Percentiles rank a stretch among this genome's conserved stretches.
phyloP scores from a whole-genome alignment of 2,888 invertebrate genomes.

The Lasioglossum marginatum region DNA sequence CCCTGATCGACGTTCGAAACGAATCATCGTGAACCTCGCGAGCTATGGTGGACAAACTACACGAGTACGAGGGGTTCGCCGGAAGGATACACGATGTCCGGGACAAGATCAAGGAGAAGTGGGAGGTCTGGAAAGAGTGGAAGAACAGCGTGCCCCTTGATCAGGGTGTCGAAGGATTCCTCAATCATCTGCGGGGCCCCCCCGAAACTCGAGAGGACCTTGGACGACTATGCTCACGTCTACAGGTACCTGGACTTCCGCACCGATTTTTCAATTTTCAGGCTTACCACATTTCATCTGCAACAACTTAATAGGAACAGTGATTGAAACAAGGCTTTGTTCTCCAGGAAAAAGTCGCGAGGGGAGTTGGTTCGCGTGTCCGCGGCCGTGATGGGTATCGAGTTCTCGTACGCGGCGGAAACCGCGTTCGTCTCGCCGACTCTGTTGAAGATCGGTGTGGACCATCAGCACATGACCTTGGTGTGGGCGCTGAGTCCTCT shows the following conservation, averaged over 20 bases:
- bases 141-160: slow-evolving; percentile 80
- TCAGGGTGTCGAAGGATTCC: slow-evolving; percentile 78
- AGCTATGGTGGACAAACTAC: slow-evolving; percentile 91
- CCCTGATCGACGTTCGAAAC: neutral
- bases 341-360: slow-evolving; percentile 90
- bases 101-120: slow-evolving; percentile 88
- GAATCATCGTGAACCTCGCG: neutral
- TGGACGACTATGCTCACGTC: slow-evolving; percentile 88
- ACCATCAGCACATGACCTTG: slow-evolving; percentile 96
- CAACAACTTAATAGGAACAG: neutral
- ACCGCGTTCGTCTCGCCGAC: slow-evolving; percentile 99
- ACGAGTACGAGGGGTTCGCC: slow-evolving; percentile 91
- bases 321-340: neutral
- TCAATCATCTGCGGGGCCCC: slow-evolving; percentile 79
- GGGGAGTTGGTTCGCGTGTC: slow-evolving; percentile 94
- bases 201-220: slow-evolving; percentile 79
- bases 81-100: slow-evolving; percentile 90
- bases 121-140: slow-evolving; percentile 87
- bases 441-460: slow-evolving; percentile 95
- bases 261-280: neutral
- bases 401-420: slow-evolving; percentile 98
- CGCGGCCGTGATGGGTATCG: slow-evolving; percentile 98
- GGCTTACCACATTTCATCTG: too few species aligned
- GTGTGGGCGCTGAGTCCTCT: slow-evolving; percentile 98
- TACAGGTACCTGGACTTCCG: slow-evolving; percentile 86